Base-by-base conservation (phyloP, 1,140 invertebrate genomes). In the Drosophila biarmipes region DNA sequence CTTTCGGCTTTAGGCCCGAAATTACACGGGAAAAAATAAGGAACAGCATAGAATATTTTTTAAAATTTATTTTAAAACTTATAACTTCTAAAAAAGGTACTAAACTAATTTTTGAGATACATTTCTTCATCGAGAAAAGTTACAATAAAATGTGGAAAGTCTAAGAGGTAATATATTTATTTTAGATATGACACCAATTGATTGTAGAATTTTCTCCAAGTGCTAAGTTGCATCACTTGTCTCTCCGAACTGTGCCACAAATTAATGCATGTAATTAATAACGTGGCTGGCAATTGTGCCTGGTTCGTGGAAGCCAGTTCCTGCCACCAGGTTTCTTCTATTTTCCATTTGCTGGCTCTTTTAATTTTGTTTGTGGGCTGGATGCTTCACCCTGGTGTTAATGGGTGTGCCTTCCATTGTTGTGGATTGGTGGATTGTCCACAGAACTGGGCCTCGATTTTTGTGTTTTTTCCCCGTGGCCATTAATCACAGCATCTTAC, bases 221-320 rank as follows among this genome's bases (percentile, higher is more conserved):
- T 64, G 63, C 51, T 8, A 3, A 38, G 54, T 87, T 87, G 84
- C 84, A 89, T 77, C 84, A 89, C 82, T 90, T 90, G 80, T 86
- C 42, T 74, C 34, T 63, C 38, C n/a, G 53, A 73, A 61, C 59
- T 85, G 73, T 72, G 69, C 85, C 67, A 77, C 43, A 89, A 89
- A 87, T 89, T 80, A 89, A 84, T 89, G 85, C 76, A 84, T 90
- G 84, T 89, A 89, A 89, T 89, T 90, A 89, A 89, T 89, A 89
- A 89, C 81, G 61, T 69, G 68, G 75, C 53, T 48, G 79, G 59
- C 73, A 76, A 76, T 76, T 76, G 73, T 74, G 72, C 54, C 69
- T 64, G 63, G 43, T 79, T 87, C 77, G 81, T 80, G 58, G 82
- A 78, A 81, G 54, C 58, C 62, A 46, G 62, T 75, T 81, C 57